A percentile compares a stretch with the other conserved stretches of the same genome.
Evolutionary conservation across 2,888 invertebrate genomes (phyloP).

Genomic region (Cotesia congregata): DNA sequence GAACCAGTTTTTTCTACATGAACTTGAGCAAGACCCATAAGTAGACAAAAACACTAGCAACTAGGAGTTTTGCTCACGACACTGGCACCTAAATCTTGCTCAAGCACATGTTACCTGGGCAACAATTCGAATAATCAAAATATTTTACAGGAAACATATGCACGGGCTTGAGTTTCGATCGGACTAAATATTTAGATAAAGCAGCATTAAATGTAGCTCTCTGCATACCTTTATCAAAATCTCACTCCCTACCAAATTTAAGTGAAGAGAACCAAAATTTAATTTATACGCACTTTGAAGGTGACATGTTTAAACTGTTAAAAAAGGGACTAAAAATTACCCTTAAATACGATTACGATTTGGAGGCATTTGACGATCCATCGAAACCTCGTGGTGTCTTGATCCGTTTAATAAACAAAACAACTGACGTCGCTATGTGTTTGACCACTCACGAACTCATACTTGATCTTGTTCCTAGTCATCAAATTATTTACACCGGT

Average conservation of each 20-base stretch:
- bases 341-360: not conserved
- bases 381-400: not conserved
- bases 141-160: no score
- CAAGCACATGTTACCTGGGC: no score
- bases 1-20: no score
- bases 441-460: accelerated
- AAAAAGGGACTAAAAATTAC: not conserved
- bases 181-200: not conserved
- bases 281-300: not conserved
- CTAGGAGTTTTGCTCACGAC: no score
- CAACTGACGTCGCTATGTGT: not conserved
- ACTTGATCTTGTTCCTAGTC: not conserved
- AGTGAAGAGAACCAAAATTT: not conserved
- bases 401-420: not conserved
- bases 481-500: not conserved
- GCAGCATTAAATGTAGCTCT: not conserved
- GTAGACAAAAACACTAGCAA: no score
- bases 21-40: no score
- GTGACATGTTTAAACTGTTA: not conserved
- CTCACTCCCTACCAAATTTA: not conserved
- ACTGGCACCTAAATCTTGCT: no score
- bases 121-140: no score
- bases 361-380: not conserved
- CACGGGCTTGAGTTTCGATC: slow-evolving; percentile 4
- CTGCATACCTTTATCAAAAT: not conserved